Evolutionary conservation across 2,113 vertebrate species (phyloP).

Genomic region (Mustelus asterias): DNA sequence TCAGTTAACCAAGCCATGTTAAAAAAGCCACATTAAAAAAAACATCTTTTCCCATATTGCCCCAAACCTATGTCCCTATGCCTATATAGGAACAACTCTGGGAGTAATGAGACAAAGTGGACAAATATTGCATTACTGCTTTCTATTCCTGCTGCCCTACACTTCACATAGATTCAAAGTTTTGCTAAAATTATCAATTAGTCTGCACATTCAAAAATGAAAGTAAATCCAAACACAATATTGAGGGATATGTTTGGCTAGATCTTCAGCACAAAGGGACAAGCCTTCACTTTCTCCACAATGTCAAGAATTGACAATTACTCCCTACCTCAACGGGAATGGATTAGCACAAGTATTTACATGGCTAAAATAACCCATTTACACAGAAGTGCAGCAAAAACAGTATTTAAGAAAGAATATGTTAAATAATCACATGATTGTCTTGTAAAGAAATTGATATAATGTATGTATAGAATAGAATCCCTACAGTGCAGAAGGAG

Average conservation of each 20-base stretch:
- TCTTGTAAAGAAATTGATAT: neutral
- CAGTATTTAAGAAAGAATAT: constrained; percentile 7
- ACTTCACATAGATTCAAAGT: neutral
- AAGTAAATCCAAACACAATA: neutral
- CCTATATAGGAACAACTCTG: neutral
- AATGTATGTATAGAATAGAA: neutral
- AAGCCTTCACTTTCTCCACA: neutral
- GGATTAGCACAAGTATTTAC: neutral
- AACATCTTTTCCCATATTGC: neutral
- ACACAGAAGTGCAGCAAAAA: neutral
- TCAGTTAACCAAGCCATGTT: neutral
- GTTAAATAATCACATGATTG: constrained; percentile 6
- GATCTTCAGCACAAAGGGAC: neutral
- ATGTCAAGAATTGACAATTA: constrained; percentile 1
- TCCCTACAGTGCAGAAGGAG: too few relatives aligned
- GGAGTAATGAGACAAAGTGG: neutral
- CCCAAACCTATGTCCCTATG: neutral
- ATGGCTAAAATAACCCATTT: neutral
- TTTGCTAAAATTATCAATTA: neutral
- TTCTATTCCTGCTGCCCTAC: neutral
- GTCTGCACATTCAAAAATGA: neutral
- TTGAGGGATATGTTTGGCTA: neutral
- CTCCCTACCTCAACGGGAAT: neutral
- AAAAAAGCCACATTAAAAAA: neutral
- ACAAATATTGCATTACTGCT: neutral